These are phyloP conservation scores for Loriculus beryllinus DNA, from an alignment of 2,797 vertebrate species.

Conservation along the genomic window DNA sequence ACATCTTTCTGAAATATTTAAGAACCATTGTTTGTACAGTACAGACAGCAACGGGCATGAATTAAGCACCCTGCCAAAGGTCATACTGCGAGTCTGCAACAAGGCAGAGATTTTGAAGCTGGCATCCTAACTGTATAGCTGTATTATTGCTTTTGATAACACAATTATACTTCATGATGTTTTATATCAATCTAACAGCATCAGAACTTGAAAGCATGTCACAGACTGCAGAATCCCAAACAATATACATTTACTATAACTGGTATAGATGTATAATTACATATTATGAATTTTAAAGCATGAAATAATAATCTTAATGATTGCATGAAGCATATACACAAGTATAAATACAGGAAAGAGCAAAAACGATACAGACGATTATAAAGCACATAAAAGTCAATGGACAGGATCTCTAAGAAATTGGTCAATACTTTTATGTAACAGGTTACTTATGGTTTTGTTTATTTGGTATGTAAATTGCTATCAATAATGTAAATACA, in stretches of 20 bases:
- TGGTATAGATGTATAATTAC: slow-evolving; percentile 8
- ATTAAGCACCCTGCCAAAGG: background rate
- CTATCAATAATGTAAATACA: slow-evolving; percentile 34
- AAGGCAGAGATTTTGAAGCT: background rate
- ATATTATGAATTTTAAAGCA: slow-evolving; percentile 27
- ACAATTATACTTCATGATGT: background rate
- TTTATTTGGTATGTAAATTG: slow-evolving; percentile 37
- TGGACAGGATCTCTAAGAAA: slow-evolving; percentile 31
- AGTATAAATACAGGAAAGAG: slow-evolving; percentile 41
- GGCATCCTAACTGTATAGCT: background rate
- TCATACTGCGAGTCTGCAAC: background rate
- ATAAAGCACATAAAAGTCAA: slow-evolving; percentile 9
- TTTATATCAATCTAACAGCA: slow-evolving; percentile 42
- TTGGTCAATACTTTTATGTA: slow-evolving; percentile 46
- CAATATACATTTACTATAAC: background rate
- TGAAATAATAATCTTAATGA: slow-evolving; percentile 48
- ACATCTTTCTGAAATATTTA: slow-evolving; percentile 18
- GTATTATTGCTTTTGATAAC: background rate
- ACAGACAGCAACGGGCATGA: background rate
- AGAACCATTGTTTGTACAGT: background rate
- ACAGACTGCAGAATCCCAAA: background rate
- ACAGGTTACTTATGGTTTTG: slow-evolving; percentile 28
- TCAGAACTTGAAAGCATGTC: background rate
- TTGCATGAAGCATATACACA: background rate
- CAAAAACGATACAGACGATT: slow-evolving; percentile 8